Base-by-base conservation (phyloP, 2,113 vertebrate species). In the Tricholaema leucomelas region DNA sequence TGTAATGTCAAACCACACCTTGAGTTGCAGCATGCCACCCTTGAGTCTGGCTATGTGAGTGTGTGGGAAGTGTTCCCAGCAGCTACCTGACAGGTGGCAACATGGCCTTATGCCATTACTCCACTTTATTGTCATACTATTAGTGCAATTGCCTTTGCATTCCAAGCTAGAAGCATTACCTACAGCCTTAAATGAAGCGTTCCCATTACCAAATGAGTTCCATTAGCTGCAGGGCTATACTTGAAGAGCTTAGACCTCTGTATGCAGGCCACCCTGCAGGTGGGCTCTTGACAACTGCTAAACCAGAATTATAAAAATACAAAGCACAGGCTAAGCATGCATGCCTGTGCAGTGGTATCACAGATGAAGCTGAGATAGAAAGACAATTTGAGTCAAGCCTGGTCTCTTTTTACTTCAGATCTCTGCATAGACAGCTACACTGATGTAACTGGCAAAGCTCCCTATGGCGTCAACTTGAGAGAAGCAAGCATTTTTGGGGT, bases 1-100 rank as follows among this genome's bases (percentile, higher is more conserved):
- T 38, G 66, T 48, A n/a, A 38, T 31, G 54, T 56, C 81, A 90
- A 24, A 79, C 82, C 92, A 93, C 94, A 69, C 94, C 88, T 92
- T 52, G 73, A 64, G 77, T 84, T 86, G 27, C 86, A 60, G 23
- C 48, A 40, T 14, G 66, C 30, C 52, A 74, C 86, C 0, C 0
- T 0, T 1, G 70, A 56, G 65, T 17, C 2, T 3, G 69, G 72
- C 0, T 18, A 3, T 9, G 65, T 12, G 72, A 30, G 58, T 3
- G 2, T 2, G 65, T 66, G 83, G 86, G 86, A 64, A 4, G 1
- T 12, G 83, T 86, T 78, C 25, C 73, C 85, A 15, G 27, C 63
- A 79, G 73, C 52, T 66, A 31, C 59, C 58, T 31, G 58, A 56
- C 1, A 8, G 70, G 92, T 1, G 12, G 74, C 36, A 44, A 38